Conservation (phyloP, 2,888 invertebrate genomes). For the Hypercompe scribonia region DNA sequence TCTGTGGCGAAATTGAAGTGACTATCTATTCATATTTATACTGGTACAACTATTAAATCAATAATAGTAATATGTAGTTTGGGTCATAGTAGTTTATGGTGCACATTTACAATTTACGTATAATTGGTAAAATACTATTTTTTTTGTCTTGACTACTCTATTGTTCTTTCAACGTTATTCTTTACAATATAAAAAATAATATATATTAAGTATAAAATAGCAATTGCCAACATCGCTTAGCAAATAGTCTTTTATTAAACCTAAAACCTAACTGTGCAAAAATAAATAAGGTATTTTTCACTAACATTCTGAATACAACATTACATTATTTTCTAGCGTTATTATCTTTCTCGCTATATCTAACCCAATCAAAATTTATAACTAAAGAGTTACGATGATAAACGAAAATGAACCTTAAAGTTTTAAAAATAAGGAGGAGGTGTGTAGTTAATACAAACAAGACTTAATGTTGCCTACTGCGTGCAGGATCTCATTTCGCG, state of each 20-base stretch:
- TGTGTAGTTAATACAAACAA: conserved; percentile 5
- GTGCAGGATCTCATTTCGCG: conserved; percentile 49
- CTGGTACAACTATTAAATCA: no score
- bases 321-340: conserved; percentile 33
- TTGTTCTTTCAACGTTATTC: background rate
- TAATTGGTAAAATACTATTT: no score
- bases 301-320: conserved; percentile 42
- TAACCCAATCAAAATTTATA: conserved; percentile 50
- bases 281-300: conserved; percentile 34
- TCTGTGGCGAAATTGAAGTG: no score
- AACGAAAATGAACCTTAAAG: conserved; percentile 24
- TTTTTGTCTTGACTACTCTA: background rate
- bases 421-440: conserved; percentile 12
- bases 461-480: conserved; percentile 49
- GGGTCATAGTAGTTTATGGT: no score
- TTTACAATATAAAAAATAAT: background rate
- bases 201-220: background rate
- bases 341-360: conserved; percentile 42
- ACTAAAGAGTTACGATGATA: background rate
- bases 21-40: no score
- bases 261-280: conserved; percentile 9
- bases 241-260: background rate
- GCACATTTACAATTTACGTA: no score
- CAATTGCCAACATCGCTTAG: background rate
- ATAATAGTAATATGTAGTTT: no score